These are phyloP conservation scores for Sarcophaga peregrina DNA, from an alignment of 1,140 invertebrate species.

Conservation along the genomic window DNA sequence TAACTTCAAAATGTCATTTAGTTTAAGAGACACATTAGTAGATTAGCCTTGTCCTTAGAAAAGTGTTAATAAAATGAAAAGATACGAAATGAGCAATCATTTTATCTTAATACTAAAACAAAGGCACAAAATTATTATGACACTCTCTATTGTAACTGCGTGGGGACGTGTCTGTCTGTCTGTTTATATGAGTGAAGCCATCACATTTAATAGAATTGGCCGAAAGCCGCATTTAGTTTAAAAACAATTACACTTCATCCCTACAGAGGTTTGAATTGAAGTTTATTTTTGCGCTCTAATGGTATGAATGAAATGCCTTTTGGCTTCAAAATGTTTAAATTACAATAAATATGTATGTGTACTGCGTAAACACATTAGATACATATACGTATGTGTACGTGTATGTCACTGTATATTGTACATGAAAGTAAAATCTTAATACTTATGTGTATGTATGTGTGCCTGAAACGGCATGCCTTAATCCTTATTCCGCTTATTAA, in stretches of 20 bases:
- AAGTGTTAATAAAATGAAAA: not conserved
- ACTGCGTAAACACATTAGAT: too few species aligned
- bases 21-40: conserved; percentile 15
- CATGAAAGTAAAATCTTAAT: too few species aligned
- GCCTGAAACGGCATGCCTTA: conserved; percentile 26
- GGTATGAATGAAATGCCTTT: not conserved
- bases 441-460: not conserved
- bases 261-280: conserved; percentile 9
- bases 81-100: not conserved
- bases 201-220: not conserved
- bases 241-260: not conserved
- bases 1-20: conserved; percentile 22
- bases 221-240: not conserved
- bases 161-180: not conserved
- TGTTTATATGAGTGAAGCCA: not conserved
- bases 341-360: not conserved
- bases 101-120: not conserved
- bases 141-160: not conserved
- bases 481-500: conserved; percentile 43
- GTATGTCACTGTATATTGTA: not conserved
- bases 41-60: not conserved
- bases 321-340: conserved; percentile 1
- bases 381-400: not conserved
- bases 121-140: conserved; percentile 8
- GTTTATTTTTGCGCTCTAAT: not conserved